A percentile compares a stretch with the other conserved stretches of the same genome.
phyloP scores from a whole-genome alignment of 2,113 vertebrate genomes.

The Stomatorhinus ivindoensis region DNA sequence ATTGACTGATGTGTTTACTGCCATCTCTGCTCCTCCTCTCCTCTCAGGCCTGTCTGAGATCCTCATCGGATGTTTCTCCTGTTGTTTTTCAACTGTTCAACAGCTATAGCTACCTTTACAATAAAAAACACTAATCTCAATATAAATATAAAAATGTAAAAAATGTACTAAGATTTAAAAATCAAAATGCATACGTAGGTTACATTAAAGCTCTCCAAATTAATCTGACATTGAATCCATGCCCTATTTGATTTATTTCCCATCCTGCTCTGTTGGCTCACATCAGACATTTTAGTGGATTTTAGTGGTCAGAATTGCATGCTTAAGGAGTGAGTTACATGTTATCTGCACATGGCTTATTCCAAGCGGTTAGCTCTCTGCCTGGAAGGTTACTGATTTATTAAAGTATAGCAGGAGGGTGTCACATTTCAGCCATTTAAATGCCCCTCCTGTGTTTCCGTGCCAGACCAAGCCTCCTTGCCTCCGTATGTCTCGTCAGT shows the following conservation, averaged over 20 bases:
- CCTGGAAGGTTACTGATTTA: conserved; percentile 26
- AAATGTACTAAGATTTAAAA: background rate
- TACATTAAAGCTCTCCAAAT: background rate
- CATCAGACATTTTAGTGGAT: background rate
- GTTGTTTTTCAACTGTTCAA: background rate
- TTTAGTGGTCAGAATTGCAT: background rate
- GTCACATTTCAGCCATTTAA: conserved; percentile 26
- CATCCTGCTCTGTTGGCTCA: background rate
- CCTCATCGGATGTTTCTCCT: background rate
- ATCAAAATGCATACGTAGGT: background rate
- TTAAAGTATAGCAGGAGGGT: conserved; percentile 13
- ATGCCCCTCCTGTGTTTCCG: conserved; percentile 18
- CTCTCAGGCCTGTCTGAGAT: background rate
- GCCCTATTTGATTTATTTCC: background rate
- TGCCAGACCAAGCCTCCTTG: conserved; percentile 5
- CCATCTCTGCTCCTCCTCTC: background rate
- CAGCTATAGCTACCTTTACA: background rate
- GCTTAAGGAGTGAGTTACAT: background rate
- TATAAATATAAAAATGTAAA: background rate
- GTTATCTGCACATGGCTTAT: background rate
- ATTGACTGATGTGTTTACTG: conserved; percentile 21
- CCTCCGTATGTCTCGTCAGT: background rate
- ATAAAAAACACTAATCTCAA: background rate
- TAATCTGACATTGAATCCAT: background rate
- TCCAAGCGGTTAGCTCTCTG: conserved; percentile 4